Evolutionary conservation across 2,797 vertebrate genomes (phyloP).

Genomic region (Sandelia bainsii): DNA sequence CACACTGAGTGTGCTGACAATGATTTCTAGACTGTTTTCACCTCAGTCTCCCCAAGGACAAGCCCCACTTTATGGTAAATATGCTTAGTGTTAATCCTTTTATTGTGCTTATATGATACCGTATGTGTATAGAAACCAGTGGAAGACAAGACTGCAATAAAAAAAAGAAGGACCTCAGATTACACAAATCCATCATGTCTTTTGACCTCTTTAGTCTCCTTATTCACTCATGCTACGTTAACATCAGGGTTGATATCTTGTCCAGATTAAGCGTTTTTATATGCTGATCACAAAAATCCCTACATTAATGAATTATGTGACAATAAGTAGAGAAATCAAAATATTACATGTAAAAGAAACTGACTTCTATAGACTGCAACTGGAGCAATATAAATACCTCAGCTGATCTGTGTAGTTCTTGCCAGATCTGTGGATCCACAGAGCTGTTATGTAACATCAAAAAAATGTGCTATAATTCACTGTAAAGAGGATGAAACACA

Average conservation of each 20-base stretch:
- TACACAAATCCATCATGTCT: slow-evolving; percentile 17
- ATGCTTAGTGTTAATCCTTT: slow-evolving; percentile 39
- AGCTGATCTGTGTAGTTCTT: no score
- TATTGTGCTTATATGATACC: slow-evolving; percentile 5
- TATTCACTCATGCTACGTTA: slow-evolving; percentile 24
- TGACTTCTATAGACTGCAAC: not conserved
- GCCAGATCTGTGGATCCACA: no score
- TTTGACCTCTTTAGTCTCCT: slow-evolving; percentile 16
- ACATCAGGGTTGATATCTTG: slow-evolving; percentile 38
- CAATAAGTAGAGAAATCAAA: slow-evolving; percentile 3
- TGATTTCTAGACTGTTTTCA: slow-evolving; percentile 39
- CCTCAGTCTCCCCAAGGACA: slow-evolving; percentile 5
- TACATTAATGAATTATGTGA: slow-evolving; percentile 8
- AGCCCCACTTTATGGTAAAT: slow-evolving; percentile 33
- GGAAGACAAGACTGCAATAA: slow-evolving; percentile 7
- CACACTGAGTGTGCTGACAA: slow-evolving; percentile 34
- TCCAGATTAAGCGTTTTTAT: slow-evolving; percentile 36
- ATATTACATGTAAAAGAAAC: slow-evolving; percentile 15
- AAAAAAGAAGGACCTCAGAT: slow-evolving; percentile 13
- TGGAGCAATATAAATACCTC: no score
- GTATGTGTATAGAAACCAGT: not conserved
- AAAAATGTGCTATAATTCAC: no score
- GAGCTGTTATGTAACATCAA: no score
- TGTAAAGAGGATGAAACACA: no score
- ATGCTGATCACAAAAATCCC: slow-evolving; percentile 25